Percentiles rank a stretch among this genome's conserved stretches.
Evolutionary conservation across 1,140 invertebrate species (phyloP).

Genomic region (Antheraea pernyi): DNA sequence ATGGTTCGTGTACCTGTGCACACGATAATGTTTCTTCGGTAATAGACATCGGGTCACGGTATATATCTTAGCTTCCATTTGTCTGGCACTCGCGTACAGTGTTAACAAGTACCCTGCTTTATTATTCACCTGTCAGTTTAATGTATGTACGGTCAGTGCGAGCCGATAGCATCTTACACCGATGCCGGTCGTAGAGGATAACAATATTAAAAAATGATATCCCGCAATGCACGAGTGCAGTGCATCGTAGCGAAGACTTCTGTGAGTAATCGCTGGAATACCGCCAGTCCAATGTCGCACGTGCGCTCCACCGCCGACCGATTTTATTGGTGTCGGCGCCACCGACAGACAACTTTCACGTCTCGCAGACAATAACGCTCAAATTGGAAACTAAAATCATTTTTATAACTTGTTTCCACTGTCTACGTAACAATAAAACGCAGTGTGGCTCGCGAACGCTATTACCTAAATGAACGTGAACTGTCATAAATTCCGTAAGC

Average conservation of each 20-base stretch:
- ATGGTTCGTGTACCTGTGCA: not conserved
- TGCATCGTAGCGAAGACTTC: conserved; percentile 30
- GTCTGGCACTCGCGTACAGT: conserved; percentile 41
- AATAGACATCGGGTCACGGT: conserved; percentile 38
- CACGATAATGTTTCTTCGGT: conserved; percentile 18
- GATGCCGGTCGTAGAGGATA: conserved; percentile 37
- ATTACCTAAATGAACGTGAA: conserved; percentile 31
- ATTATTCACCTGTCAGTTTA: conserved; percentile 67
- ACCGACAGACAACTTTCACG: conserved; percentile 70
- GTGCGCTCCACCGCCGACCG: conserved; percentile 49
- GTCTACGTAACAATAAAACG: conserved; percentile 43
- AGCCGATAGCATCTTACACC: conserved; percentile 51
- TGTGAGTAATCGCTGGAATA: conserved; percentile 43
- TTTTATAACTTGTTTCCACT: conserved; percentile 61
- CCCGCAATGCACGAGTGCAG: conserved; percentile 36
- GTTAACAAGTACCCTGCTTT: conserved; percentile 64
- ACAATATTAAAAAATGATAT: conserved; percentile 49
- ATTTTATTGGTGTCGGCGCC: conserved; percentile 75
- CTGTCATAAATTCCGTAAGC: conserved; percentile 61
- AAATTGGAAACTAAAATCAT: conserved; percentile 73
- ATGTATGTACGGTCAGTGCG: conserved; percentile 59
- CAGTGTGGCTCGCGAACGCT: conserved; percentile 46
- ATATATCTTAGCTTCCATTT: conserved; percentile 54
- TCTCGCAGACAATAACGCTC: conserved; percentile 68
- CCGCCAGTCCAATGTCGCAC: conserved; percentile 42